Evolutionary conservation across 2,113 vertebrate species (phyloP).

Genomic region (Phasianus colchicus): DNA sequence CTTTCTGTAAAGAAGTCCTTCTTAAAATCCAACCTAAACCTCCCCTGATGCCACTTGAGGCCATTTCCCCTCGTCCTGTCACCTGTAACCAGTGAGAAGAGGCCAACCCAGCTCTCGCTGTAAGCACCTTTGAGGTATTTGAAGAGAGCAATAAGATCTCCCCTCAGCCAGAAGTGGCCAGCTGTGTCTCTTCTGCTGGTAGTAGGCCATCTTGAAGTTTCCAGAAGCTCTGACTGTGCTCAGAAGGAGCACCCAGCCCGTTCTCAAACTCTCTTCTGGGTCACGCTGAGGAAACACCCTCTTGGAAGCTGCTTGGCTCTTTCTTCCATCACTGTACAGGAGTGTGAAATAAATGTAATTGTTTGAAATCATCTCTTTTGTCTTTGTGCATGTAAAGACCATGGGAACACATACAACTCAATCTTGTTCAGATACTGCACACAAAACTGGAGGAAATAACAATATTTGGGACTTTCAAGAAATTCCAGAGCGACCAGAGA

Average conservation of each 20-base stretch:
- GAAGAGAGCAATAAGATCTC: no score
- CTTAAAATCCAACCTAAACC: no score
- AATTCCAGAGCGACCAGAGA: constrained; percentile 14
- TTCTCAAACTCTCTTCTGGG: background rate
- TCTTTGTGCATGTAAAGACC: background rate
- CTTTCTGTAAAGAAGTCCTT: no score
- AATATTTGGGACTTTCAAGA: constrained; percentile 43
- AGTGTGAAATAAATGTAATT: constrained; percentile 13
- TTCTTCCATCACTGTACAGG: constrained; percentile 39
- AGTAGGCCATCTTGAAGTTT: background rate
- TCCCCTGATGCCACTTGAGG: no score
- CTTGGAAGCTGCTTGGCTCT: constrained; percentile 19
- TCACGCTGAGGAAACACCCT: constrained; percentile 19
- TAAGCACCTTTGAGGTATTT: no score
- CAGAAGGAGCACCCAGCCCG: background rate
- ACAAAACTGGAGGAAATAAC: constrained; percentile 41
- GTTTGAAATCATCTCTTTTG: constrained; percentile 20
- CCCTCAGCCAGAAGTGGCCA: background rate
- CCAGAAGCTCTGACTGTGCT: background rate
- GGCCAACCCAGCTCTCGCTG: no score
- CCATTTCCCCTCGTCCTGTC: no score
- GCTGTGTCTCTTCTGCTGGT: background rate
- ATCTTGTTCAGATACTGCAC: constrained; percentile 8
- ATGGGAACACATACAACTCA: constrained; percentile 3
- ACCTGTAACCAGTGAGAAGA: no score